These are phyloP conservation scores for Nasonia longicornis DNA, from an alignment of 1,140 invertebrate species.

Conservation along the genomic window DNA sequence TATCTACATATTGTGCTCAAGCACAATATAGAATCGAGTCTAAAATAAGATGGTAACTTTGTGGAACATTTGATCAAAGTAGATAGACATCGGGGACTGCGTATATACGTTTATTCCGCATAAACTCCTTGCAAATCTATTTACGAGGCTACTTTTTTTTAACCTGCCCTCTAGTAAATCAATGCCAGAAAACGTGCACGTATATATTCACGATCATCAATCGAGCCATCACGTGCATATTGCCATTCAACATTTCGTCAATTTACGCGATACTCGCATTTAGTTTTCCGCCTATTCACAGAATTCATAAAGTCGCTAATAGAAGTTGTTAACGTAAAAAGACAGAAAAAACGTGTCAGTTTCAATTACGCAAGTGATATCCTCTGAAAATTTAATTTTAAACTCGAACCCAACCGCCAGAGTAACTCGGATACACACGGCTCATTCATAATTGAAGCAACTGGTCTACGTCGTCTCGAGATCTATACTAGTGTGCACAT, in stretches of 20 bases:
- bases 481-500: too few species aligned
- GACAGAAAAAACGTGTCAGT: not conserved
- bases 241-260: too few species aligned
- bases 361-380: not conserved
- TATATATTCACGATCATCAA: not conserved
- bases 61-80: not conserved
- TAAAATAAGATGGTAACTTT: conserved; percentile 22
- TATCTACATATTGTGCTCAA: too few species aligned
- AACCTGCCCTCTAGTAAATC: not conserved
- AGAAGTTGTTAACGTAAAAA: not conserved
- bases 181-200: not conserved
- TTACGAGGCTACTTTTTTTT: not conserved
- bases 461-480: not conserved
- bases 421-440: too few species aligned
- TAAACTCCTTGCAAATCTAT: not conserved
- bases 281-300: not conserved
- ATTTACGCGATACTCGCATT: too few species aligned
- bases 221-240: too few species aligned
- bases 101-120: not conserved
- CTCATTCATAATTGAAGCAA: not conserved
- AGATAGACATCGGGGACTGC: too few species aligned
- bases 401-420: not conserved
- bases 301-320: not conserved
- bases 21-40: not conserved
- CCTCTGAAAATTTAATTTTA: not conserved